Conservation (phyloP, 1,140 invertebrate genomes). For the Laupala kohalensis region DNA sequence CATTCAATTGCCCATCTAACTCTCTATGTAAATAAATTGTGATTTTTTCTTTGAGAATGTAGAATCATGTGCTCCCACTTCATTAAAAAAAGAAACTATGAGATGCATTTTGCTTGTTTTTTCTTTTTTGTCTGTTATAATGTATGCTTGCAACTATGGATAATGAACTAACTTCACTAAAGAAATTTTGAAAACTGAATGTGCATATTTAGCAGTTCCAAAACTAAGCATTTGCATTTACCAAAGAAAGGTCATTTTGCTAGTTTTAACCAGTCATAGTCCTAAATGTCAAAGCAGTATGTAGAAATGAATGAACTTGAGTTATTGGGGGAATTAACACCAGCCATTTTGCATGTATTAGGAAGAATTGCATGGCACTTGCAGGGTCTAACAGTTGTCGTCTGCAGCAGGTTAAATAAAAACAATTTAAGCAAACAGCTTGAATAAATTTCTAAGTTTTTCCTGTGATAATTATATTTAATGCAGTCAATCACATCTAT, state of each 20-base stretch:
- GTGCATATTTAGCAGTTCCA: too few relatives aligned
- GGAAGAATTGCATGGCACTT: conserved; percentile 7
- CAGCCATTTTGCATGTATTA: background rate
- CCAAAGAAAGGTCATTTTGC: background rate
- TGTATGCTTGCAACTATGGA: too few relatives aligned
- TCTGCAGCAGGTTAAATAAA: conserved; percentile 25
- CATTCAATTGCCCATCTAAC: too few relatives aligned
- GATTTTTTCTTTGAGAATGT: too few relatives aligned
- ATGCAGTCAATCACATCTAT: background rate
- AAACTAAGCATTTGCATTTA: too few relatives aligned
- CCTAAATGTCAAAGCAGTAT: background rate
- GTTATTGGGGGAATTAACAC: background rate
- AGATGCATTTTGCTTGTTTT: too few relatives aligned
- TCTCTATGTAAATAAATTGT: too few relatives aligned
- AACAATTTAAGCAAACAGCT: background rate
- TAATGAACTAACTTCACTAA: too few relatives aligned
- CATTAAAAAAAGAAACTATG: too few relatives aligned
- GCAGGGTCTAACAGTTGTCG: conserved; percentile 26
- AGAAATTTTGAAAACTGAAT: too few relatives aligned
- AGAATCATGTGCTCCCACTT: too few relatives aligned
- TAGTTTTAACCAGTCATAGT: background rate
- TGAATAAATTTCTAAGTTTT: background rate
- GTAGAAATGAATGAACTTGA: background rate
- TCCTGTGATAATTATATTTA: background rate
- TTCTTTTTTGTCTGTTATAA: too few relatives aligned